These are phyloP conservation scores for Halyomorpha halys DNA, from an alignment of 1,140 invertebrate species.

Conservation along the genomic window DNA sequence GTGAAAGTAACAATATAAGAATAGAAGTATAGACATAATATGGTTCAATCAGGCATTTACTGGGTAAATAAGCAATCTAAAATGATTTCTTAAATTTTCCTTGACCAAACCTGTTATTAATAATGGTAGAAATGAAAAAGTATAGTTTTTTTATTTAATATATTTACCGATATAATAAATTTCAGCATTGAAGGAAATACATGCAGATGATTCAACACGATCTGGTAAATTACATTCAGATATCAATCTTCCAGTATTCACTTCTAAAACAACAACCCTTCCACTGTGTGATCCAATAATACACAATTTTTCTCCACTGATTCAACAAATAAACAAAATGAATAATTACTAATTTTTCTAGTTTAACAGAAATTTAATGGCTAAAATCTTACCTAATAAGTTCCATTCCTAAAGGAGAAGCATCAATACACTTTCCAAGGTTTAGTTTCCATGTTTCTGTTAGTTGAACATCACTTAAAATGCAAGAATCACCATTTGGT, in stretches of 20 bases:
- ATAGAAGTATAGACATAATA: no score
- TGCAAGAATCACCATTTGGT: no score
- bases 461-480: background rate
- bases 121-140: background rate
- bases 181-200: slow-evolving; percentile 36
- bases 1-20: background rate
- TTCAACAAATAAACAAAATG: slow-evolving; percentile 34
- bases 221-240: slow-evolving; percentile 41
- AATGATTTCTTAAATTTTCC: no score
- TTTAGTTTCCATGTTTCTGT: slow-evolving; percentile 44
- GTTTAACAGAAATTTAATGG: slow-evolving; percentile 32
- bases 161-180: slow-evolving; percentile 37
- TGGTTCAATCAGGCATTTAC: no score
- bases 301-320: slow-evolving; percentile 34
- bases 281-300: slow-evolving; percentile 53
- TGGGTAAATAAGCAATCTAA: no score
- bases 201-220: slow-evolving; percentile 47
- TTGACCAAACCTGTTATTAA: no score
- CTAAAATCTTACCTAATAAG: slow-evolving; percentile 35
- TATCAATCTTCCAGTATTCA: slow-evolving; percentile 34
- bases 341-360: background rate
- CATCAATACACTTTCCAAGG: slow-evolving; percentile 61
- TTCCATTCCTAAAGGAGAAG: slow-evolving; percentile 47
- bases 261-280: slow-evolving; percentile 43
- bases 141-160: background rate